These are phyloP conservation scores for Lamprotornis superbus DNA, from an alignment of 2,113 vertebrate genomes.

Conservation along the genomic window DNA sequence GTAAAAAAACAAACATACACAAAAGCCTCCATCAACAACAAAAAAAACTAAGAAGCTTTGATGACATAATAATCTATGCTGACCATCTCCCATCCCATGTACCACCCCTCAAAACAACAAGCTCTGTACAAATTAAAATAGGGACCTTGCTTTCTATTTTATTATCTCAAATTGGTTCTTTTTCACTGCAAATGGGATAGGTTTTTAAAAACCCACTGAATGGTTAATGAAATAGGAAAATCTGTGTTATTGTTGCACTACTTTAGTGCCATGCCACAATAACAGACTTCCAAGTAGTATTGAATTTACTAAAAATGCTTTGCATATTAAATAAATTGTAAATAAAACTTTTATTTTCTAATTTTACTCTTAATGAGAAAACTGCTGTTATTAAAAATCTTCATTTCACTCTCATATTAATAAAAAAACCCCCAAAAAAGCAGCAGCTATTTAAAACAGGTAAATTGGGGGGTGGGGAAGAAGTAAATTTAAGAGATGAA, in stretches of 20 bases:
- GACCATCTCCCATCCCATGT: background rate
- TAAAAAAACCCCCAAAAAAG: accelerated
- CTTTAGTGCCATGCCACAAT: background rate
- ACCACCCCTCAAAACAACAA: background rate
- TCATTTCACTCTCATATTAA: background rate
- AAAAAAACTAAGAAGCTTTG: background rate
- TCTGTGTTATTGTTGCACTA: background rate
- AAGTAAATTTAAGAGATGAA: background rate
- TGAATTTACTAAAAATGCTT: background rate
- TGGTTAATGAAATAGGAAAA: background rate
- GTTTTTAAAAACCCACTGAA: background rate
- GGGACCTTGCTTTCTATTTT: background rate
- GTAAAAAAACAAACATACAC: background rate
- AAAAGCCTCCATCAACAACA: background rate
- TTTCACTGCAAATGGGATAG: background rate
- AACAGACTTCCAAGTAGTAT: background rate
- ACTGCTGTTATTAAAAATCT: background rate
- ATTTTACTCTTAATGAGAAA: background rate
- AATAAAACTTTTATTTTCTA: background rate
- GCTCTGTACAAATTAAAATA: background rate
- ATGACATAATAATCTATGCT: background rate
- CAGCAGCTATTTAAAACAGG: background rate
- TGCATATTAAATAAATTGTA: background rate
- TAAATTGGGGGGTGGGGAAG: background rate
- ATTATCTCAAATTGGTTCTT: background rate